Evolutionary conservation across 2,113 vertebrate species (phyloP).

Genomic region (Neomonachus schauinslandi): DNA sequence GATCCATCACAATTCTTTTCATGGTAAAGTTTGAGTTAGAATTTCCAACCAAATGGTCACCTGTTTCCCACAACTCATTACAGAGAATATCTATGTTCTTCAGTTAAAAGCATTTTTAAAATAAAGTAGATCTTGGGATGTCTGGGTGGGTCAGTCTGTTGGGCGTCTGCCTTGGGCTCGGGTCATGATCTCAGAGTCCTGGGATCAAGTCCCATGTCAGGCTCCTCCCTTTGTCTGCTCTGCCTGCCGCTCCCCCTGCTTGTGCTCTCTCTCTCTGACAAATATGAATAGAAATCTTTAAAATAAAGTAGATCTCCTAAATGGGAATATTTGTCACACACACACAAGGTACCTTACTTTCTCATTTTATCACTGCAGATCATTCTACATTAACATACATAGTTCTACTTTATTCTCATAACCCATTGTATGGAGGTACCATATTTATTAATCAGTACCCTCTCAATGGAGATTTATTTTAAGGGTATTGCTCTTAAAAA

Average conservation of each 20-base stretch:
- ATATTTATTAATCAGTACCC: background rate
- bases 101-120: background rate
- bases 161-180: no score
- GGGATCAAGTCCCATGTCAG: no score
- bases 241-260: no score
- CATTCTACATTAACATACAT: background rate
- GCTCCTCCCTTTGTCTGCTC: no score
- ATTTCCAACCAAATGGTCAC: background rate
- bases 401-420: background rate
- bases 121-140: background rate
- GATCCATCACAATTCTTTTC: background rate
- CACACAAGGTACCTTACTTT: background rate
- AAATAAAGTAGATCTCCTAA: background rate
- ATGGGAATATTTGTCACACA: background rate
- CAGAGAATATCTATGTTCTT: background rate
- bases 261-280: no score
- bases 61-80: background rate
- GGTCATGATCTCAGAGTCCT: no score
- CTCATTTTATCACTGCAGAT: background rate
- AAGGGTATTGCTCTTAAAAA: background rate
- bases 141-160: no score
- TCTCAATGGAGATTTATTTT: background rate
- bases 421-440: background rate
- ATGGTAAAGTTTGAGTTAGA: background rate
- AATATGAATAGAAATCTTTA: no score